These are phyloP conservation scores for Peromyscus attwateri DNA, from an alignment of 2,797 vertebrate species.

Conservation along the genomic window DNA sequence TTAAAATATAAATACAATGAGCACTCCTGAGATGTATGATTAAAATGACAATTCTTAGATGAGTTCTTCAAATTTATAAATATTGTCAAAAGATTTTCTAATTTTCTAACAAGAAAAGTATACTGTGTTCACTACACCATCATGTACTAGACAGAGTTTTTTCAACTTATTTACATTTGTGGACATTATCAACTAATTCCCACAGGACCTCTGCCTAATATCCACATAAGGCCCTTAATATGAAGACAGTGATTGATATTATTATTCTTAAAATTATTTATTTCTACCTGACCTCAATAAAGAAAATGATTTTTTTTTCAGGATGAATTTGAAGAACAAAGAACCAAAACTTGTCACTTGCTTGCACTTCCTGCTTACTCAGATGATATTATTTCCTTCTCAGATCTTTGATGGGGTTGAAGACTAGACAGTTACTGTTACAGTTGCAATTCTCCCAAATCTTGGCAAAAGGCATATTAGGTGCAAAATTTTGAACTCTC, in stretches of 20 bases:
- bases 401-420: too few species aligned
- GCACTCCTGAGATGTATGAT: neutral
- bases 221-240: neutral
- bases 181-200: neutral
- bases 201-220: neutral
- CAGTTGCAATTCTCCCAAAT: too few species aligned
- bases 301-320: neutral
- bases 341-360: neutral
- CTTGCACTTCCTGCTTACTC: neutral
- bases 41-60: neutral
- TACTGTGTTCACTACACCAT: neutral
- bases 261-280: neutral
- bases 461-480: too few species aligned
- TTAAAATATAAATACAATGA: constrained; percentile 3
- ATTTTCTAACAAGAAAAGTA: neutral
- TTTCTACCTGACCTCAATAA: neutral
- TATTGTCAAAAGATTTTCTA: neutral
- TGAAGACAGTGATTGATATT: neutral
- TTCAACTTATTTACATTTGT: constrained; percentile 14
- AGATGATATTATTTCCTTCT: too few species aligned
- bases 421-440: too few species aligned
- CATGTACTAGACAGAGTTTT: neutral
- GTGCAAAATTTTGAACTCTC: too few species aligned
- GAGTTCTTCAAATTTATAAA: neutral
- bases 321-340: neutral